Conservation (phyloP, 2,797 vertebrate species). For the Cynodonichthys magdalenae region DNA sequence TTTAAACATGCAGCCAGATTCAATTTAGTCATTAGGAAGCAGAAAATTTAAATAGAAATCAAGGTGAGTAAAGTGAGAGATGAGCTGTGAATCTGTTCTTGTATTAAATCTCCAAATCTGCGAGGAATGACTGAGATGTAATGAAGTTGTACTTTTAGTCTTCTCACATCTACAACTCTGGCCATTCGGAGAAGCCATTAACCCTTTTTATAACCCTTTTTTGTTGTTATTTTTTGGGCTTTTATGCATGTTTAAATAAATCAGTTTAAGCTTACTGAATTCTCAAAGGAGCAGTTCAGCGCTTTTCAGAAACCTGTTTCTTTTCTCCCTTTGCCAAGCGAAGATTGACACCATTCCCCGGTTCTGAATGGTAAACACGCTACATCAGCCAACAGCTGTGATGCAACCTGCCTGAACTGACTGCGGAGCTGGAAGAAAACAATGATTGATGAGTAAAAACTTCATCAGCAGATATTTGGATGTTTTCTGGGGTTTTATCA, state of each 20-base stretch:
- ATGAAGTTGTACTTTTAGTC: too few relatives aligned
- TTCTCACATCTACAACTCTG: not conserved
- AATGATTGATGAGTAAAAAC: constrained; percentile 5
- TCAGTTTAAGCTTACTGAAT: not conserved
- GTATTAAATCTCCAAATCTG: too few relatives aligned
- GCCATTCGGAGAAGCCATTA: not conserved
- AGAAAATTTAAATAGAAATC: constrained; percentile 27
- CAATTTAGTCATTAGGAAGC: constrained; percentile 23
- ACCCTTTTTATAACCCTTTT: too few relatives aligned
- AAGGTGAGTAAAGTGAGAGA: too few relatives aligned
- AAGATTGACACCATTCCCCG: constrained; percentile 16
- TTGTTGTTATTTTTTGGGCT: too few relatives aligned
- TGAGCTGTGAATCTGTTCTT: too few relatives aligned
- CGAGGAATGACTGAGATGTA: too few relatives aligned
- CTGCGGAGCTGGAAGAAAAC: not conserved
- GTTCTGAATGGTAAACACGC: not conserved
- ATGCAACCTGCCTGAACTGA: constrained; percentile 15
- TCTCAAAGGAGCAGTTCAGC: constrained; percentile 11
- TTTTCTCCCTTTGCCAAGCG: constrained; percentile 1
- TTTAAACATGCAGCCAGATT: constrained; percentile 33
- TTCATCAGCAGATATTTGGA: not conserved
- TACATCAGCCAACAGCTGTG: constrained; percentile 11
- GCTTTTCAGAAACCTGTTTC: not conserved
- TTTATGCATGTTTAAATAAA: not conserved
- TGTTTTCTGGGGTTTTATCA: not conserved